Evolutionary conservation across 92 coral and sea anemone species (phyloP), one percentile per base, ranked within the genome.

Genomic region (Phenganax marumi): DNA sequence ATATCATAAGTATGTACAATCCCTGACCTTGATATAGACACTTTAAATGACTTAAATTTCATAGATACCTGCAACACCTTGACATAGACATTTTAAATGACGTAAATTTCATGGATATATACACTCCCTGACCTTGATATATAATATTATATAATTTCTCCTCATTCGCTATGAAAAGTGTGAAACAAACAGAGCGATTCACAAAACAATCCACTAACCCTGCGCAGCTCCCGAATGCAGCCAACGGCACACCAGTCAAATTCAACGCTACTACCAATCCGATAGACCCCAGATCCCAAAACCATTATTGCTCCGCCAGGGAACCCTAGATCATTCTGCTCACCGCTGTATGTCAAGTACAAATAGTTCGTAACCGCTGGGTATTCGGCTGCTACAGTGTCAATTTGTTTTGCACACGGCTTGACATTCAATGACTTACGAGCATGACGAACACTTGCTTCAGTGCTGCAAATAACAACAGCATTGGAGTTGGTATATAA

Each of bases 231-330:
- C 23, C 97, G 84, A 58, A 95, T 95, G 75, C 98, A 95, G 13
- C 98, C 98, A 13, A 95, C 98, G 70, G 98, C 97, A 58, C 98
- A 95, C 91, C 98, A 95, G 73, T 95, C 98, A 88, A 95, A 95
- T 87, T 95, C 98, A 26, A 95, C 98, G 68, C 98, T 95, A 79
- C 98, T 95, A 33, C 98, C 98, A 70, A 95, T 95, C 75, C 98
- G 89, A 84, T 95, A 95, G 49, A 95, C 98, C 8, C 98, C 98
- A 84, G 98, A 95, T 0, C 98, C 98, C 33, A 95, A 85, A 56
- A 95, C 98, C 97, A 95, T 95, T 50, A 89, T 65, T 55, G 98
- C 97, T 22, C 90, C 91, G 0, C 98, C 93, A 10, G 92, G 90
- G 84, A 92, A 95, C 19, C 75, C 86, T 8, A 96, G 75, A 72